phyloP scores from a whole-genome alignment of 2,113 vertebrate genomes.

The Nestor notabilis region DNA sequence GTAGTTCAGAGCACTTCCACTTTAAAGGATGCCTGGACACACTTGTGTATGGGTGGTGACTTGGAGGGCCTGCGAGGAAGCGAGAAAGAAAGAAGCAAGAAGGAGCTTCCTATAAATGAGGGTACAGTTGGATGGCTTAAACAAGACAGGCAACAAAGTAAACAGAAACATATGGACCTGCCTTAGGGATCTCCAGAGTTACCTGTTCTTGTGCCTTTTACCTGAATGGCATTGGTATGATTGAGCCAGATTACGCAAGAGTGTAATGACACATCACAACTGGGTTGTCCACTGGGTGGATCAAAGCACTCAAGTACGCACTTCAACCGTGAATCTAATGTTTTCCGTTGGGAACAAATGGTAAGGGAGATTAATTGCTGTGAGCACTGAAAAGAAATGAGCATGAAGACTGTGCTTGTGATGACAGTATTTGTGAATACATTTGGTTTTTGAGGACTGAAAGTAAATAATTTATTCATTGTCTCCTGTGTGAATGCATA shows the following conservation, averaged over 20 bases:
- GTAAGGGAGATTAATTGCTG: neutral
- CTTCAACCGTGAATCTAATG: accelerated
- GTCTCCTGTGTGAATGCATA: neutral
- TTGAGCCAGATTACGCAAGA: neutral
- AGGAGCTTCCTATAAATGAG: neutral
- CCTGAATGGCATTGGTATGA: neutral
- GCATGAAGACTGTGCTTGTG: neutral
- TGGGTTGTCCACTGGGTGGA: neutral
- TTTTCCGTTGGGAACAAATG: neutral
- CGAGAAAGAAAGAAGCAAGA: neutral
- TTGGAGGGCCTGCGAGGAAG: neutral
- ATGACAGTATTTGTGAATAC: neutral
- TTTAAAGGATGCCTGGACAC: neutral
- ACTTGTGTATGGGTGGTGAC: neutral
- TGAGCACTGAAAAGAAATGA: neutral
- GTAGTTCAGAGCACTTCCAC: neutral
- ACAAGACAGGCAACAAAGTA: neutral
- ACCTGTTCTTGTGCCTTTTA: neutral
- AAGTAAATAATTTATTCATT: neutral
- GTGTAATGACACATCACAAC: neutral
- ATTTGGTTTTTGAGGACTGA: neutral
- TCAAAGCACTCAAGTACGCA: neutral
- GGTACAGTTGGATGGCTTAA: neutral
- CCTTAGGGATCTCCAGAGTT: neutral
- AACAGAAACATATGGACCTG: accelerated